Evolutionary conservation across 2,113 vertebrate species (phyloP), one percentile per base, ranked within the genome.

Genomic region (Myxocyprinus asiaticus): DNA sequence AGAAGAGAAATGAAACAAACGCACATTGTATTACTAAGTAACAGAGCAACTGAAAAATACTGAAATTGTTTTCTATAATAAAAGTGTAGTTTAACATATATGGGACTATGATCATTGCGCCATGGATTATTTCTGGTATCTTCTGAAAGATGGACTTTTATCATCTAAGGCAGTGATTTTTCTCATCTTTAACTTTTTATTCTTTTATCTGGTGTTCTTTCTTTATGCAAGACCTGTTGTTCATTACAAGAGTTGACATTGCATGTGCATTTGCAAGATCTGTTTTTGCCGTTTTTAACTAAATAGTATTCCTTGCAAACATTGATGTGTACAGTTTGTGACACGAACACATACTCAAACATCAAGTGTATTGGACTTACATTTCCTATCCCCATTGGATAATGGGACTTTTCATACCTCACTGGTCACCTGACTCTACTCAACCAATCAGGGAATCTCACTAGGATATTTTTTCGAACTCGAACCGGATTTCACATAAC

Each of bases 391-490:
- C 85, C 81, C 88, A 84, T 88, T 85, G 67, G 88, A 80, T 62
- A 82, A 87, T 86, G 83, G 86, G 88, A 84, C 78, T 79, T 81
- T 86, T 90, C 89, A 91, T 92, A 92, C 90, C 91, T 93, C 91
- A 88, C 91, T 91, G 90, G 91, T 94, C 91, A 92, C 90, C 90
- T 92, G 91, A 94, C 91, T 90, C 91, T 85, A 88, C 88, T 93
- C 91, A 93, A 87, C 92, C 92, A 92, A 94, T 94, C 92, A 93
- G 93, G 93, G 93, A 94, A 92, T 93, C 91, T 90, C 88, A 91
- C 90, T 90, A 82, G 88, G 82, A 83, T 85, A 84, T 91, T 92
- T 92, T 33, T 90, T 88, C 84, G 83, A 84, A 78, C 53, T 65
- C 53, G 51, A 68, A 69, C 77, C 75, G 80, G 87, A 86, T 90